These are phyloP conservation scores for Gambusia holbrooki DNA, from an alignment of 2,113 vertebrate species.

Conservation along the genomic window DNA sequence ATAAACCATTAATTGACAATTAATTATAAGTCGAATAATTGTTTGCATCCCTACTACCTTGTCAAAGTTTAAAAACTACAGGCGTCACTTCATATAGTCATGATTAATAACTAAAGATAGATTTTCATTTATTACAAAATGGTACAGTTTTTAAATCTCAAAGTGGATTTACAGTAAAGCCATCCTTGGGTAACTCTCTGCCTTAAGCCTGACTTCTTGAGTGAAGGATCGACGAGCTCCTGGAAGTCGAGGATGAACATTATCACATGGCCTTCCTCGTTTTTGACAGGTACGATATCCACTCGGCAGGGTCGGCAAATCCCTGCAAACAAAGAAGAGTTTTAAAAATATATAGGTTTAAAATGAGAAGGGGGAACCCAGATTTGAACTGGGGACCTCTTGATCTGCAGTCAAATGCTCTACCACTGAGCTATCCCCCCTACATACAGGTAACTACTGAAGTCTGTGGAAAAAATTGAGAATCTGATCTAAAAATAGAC, in stretches of 20 bases:
- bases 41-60: background rate
- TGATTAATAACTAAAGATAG: background rate
- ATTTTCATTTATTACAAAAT: background rate
- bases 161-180: conserved; percentile 73
- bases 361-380: conserved; percentile 71
- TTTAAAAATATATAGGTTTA: rapidly evolving
- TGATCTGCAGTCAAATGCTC: conserved; percentile 97
- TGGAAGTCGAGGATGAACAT: conserved; percentile 99
- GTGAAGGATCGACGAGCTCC: conserved; percentile 82
- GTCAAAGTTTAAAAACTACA: background rate
- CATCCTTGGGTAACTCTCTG: conserved; percentile 86
- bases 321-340: conserved; percentile 71
- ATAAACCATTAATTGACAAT: too few relatives aligned
- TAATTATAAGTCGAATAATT: too few relatives aligned
- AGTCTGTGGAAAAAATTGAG: too few relatives aligned
- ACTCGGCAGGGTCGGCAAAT: conserved; percentile 92
- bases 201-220: conserved; percentile 81
- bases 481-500: conserved; percentile 57
- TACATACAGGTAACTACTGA: rapidly evolving
- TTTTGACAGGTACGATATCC: conserved; percentile 95
- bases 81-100: background rate
- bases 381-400: conserved; percentile 92
- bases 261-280: conserved; percentile 91
- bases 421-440: conserved; percentile 95
- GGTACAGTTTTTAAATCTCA: background rate